Conservation (phyloP, 2,113 vertebrate species). For the Halcyon malimbica region DNA sequence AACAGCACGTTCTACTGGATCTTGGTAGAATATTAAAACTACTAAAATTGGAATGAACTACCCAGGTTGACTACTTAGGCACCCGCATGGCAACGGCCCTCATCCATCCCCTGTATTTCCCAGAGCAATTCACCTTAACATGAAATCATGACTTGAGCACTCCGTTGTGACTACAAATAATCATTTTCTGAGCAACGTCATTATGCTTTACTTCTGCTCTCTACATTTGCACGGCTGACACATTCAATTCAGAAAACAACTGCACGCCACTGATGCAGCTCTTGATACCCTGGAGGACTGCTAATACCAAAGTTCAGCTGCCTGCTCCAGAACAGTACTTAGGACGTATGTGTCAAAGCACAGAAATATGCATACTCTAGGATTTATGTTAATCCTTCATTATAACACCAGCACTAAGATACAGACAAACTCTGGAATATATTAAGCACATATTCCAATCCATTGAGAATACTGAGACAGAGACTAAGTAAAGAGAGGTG, state of each 20-base stretch:
- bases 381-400: neutral
- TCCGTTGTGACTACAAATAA: neutral
- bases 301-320: conserved; percentile 25
- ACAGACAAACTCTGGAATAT: neutral
- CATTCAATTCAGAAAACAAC: conserved; percentile 27
- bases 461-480: neutral
- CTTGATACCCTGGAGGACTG: conserved; percentile 8
- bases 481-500: neutral
- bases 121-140: conserved; percentile 16
- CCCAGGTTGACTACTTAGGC: neutral
- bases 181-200: conserved; percentile 12
- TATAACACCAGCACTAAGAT: neutral
- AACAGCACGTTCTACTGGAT: neutral
- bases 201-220: conserved; percentile 16
- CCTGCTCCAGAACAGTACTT: conserved; percentile 5
- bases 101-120: neutral
- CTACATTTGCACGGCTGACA: neutral
- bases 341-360: neutral
- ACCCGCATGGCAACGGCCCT: neutral
- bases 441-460: neutral
- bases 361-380: neutral
- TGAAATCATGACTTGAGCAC: neutral
- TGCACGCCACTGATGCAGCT: conserved; percentile 30
- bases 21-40: neutral
- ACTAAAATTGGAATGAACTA: neutral